phyloP scores from a whole-genome alignment of 2,888 invertebrate species.

The Oligia latruncula region DNA sequence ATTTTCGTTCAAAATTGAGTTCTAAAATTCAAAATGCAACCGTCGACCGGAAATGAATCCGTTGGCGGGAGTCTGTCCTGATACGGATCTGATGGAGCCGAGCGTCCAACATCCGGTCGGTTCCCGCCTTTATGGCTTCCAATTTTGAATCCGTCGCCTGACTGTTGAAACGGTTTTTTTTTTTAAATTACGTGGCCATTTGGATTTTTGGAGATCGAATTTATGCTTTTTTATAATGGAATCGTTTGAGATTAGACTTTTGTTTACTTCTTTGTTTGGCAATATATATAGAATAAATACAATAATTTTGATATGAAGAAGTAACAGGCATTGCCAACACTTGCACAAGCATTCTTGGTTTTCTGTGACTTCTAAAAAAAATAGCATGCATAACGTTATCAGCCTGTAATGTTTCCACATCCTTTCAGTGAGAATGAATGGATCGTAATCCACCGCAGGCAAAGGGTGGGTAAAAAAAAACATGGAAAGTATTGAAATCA shows the following conservation, averaged over 20 bases:
- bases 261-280: background rate
- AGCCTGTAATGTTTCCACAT: too few species aligned
- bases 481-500: too few species aligned
- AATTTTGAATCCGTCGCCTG: slow-evolving; percentile 81
- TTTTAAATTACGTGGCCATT: slow-evolving; percentile 62
- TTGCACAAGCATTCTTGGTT: background rate
- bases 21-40: slow-evolving; percentile 88
- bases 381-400: too few species aligned
- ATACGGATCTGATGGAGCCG: slow-evolving; percentile 88
- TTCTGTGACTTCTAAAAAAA: background rate
- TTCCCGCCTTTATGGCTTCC: slow-evolving; percentile 88
- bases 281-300: too few species aligned
- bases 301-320: too few species aligned
- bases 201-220: slow-evolving; percentile 43
- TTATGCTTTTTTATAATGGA: slow-evolving; percentile 24
- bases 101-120: slow-evolving; percentile 86
- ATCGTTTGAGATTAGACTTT: background rate
- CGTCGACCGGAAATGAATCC: slow-evolving; percentile 88
- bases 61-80: slow-evolving; percentile 85
- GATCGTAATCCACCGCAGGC: too few species aligned
- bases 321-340: too few species aligned
- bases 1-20: slow-evolving; percentile 77
- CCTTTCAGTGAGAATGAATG: too few species aligned
- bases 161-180: slow-evolving; percentile 62
- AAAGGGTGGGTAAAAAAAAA: too few species aligned